Evolutionary conservation across 92 coral and sea anemone genomes (phyloP).

Genomic region (Blastomussa wellsi): DNA sequence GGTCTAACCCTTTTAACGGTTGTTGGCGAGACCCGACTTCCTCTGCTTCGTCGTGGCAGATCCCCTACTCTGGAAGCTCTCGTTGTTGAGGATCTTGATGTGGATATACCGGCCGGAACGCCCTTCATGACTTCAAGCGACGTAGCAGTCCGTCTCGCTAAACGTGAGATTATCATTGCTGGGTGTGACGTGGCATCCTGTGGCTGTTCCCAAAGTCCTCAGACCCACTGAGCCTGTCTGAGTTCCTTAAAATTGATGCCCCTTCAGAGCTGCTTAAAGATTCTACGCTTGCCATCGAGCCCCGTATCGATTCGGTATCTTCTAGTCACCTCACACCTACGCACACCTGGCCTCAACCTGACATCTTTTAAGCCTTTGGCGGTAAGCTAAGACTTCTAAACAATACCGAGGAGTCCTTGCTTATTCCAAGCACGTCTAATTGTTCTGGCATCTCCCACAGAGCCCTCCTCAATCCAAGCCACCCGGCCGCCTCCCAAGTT

Average conservation of each 20-base stretch:
- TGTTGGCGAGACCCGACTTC: slow-evolving; percentile 32
- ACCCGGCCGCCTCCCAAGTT: background rate
- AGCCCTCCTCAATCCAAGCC: background rate
- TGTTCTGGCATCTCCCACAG: background rate
- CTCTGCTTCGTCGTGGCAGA: slow-evolving; percentile 30
- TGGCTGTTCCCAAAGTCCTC: background rate
- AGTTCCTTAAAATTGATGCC: slow-evolving; percentile 32
- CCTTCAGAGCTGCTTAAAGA: slow-evolving; percentile 31
- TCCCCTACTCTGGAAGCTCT: slow-evolving; percentile 34
- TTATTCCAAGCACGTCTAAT: too few relatives aligned
- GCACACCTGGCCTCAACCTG: slow-evolving; percentile 48
- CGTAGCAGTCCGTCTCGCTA: slow-evolving; percentile 52
- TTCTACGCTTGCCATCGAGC: slow-evolving; percentile 32
- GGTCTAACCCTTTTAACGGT: slow-evolving; percentile 39
- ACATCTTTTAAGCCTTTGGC: slow-evolving; percentile 31
- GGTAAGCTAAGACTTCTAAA: slow-evolving; percentile 31
- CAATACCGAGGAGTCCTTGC: too few relatives aligned
- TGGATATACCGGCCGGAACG: slow-evolving; percentile 43
- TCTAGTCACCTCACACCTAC: slow-evolving; percentile 18
- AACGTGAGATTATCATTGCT: slow-evolving; percentile 38
- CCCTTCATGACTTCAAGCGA: slow-evolving; percentile 43
- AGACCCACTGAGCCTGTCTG: slow-evolving; percentile 22
- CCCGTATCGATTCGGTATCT: slow-evolving; percentile 31
- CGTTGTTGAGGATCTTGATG: slow-evolving; percentile 47
- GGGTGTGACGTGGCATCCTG: too few relatives aligned